These are phyloP conservation scores for Macrotrachela quadricornifera DNA, from an alignment of 1,140 invertebrate species.

Conservation along the genomic window DNA sequence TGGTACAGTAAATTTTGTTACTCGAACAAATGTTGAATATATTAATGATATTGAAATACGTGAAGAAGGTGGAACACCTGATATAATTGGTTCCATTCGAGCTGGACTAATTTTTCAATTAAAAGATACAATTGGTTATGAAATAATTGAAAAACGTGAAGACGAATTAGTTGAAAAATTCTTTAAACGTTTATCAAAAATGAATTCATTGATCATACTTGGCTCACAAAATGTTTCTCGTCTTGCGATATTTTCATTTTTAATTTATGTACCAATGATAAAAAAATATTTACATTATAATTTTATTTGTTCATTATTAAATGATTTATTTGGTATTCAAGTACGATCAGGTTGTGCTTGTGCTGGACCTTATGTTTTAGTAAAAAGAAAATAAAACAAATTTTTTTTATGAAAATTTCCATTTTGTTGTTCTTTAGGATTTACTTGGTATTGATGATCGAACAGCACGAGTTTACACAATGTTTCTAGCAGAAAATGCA, in stretches of 20 bases:
- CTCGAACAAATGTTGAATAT: constrained; percentile 34
- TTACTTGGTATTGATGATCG: too few species aligned
- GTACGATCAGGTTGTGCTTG: constrained; percentile 5
- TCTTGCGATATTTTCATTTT: constrained; percentile 61
- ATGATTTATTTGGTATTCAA: constrained; percentile 8
- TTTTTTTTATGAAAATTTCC: not conserved
- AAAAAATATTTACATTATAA: constrained; percentile 2
- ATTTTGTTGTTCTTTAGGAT: too few species aligned
- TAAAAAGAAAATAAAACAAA: not conserved
- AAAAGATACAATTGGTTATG: constrained; percentile 47
- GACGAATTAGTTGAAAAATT: constrained; percentile 19
- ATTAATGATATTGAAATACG: constrained; percentile 42
- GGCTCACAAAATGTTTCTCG: constrained; percentile 45
- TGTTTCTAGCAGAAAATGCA: too few species aligned
- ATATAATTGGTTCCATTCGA: constrained; percentile 56
- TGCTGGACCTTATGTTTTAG: not conserved
- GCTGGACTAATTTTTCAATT: constrained; percentile 64
- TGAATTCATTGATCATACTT: constrained; percentile 31
- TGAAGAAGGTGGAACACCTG: constrained; percentile 63
- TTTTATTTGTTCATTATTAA: constrained; percentile 4
- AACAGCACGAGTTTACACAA: too few species aligned
- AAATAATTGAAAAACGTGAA: constrained; percentile 50
- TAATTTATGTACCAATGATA: constrained; percentile 47
- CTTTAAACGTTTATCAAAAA: not conserved
- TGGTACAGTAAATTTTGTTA: constrained; percentile 42